Conservation (phyloP, 2,888 invertebrate genomes). For the Apamea monoglypha region DNA sequence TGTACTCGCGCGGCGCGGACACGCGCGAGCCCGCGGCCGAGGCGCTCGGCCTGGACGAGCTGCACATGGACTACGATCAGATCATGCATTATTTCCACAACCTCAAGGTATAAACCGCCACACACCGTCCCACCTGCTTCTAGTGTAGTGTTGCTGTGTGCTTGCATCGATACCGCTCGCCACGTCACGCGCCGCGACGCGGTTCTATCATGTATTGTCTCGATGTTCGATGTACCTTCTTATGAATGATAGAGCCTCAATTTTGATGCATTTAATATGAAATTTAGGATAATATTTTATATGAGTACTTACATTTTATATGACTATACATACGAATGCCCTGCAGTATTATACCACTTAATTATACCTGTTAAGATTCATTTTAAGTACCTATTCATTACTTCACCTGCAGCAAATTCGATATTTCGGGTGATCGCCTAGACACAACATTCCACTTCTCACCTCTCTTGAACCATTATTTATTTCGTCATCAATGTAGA, state of each 20-base stretch:
- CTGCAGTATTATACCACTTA: conserved; percentile 85
- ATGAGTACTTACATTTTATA: conserved; percentile 86
- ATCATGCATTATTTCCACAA: conserved; percentile 99
- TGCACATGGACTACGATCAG: conserved; percentile 99
- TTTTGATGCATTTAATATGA: conserved; percentile 88
- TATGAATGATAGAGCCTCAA: conserved; percentile 88
- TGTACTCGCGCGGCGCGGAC: conserved; percentile 92
- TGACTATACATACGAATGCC: conserved; percentile 83
- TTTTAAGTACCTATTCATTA: conserved; percentile 73
- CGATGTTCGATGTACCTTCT: conserved; percentile 84
- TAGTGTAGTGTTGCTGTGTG: conserved; percentile 87
- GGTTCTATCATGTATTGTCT: conserved; percentile 76
- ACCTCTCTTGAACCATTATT: conserved; percentile 77
- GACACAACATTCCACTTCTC: conserved; percentile 77
- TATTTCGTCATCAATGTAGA: conserved; percentile 80
- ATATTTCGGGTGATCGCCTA: conserved; percentile 72
- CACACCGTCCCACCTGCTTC: conserved; percentile 85
- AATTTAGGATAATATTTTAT: conserved; percentile 86
- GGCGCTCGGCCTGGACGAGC: conserved; percentile 94
- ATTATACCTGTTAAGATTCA: conserved; percentile 75
- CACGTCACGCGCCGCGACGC: conserved; percentile 67
- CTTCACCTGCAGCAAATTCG: conserved; percentile 75
- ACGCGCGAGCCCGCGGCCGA: conserved; percentile 84
- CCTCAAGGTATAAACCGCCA: conserved; percentile 94
- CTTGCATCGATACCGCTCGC: conserved; percentile 78